Evolutionary conservation across 2,797 vertebrate genomes (phyloP).

Genomic region (Falco naumanni): DNA sequence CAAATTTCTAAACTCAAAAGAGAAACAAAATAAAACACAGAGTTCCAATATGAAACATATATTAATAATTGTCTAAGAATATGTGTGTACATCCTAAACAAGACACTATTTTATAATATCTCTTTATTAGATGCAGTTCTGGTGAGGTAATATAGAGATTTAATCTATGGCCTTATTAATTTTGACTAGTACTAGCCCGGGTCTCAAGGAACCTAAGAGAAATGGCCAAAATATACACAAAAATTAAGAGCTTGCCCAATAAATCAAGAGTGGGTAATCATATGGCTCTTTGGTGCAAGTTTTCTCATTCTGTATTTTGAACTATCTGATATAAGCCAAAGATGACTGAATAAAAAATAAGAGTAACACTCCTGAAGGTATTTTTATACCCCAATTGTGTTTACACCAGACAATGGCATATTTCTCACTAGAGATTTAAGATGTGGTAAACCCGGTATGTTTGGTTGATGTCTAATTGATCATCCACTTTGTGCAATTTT

Average conservation of each 20-base stretch:
- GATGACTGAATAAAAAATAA: not conserved
- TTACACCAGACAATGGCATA: not conserved
- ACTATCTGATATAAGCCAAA: not conserved
- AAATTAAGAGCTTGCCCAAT: not conserved
- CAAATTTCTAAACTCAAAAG: not conserved
- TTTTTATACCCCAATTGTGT: not conserved
- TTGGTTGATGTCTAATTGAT: not conserved
- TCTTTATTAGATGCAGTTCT: not conserved
- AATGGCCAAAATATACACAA: not conserved
- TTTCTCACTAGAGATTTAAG: not conserved
- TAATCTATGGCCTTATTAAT: not conserved
- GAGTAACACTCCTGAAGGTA: not conserved
- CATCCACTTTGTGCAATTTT: not conserved
- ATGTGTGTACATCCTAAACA: not conserved
- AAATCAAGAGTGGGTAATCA: not conserved
- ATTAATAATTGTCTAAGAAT: not conserved
- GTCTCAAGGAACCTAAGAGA: not conserved
- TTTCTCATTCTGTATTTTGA: not conserved
- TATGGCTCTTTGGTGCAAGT: not conserved
- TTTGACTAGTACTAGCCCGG: not conserved
- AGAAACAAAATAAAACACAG: not conserved
- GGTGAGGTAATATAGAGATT: not conserved
- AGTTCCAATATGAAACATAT: not conserved
- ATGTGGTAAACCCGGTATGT: not conserved
- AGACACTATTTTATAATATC: not conserved